Evolutionary conservation across 2,888 invertebrate genomes (phyloP).

Genomic region (Entomobrya proxima): DNA sequence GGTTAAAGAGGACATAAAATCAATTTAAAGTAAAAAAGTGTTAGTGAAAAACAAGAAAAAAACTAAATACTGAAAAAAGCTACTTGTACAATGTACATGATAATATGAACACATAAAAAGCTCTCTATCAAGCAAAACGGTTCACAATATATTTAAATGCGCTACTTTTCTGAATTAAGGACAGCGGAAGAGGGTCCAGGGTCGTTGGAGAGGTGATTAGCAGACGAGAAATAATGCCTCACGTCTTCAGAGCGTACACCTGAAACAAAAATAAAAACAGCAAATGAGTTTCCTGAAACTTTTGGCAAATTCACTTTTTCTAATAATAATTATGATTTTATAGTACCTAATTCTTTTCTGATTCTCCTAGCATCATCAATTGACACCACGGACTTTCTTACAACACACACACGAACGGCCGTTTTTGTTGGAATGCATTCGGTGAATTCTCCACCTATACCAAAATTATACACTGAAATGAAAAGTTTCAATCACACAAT

Average conservation of each 20-base stretch:
- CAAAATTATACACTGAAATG: not conserved
- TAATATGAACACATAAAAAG: not conserved
- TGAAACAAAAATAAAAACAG: not conserved
- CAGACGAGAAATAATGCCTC: slow-evolving; percentile 53
- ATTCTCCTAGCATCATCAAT: slow-evolving; percentile 68
- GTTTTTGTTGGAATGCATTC: slow-evolving; percentile 67
- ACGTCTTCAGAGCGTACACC: slow-evolving; percentile 65
- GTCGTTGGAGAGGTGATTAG: slow-evolving; percentile 25
- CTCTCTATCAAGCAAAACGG: not conserved
- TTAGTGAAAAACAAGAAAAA: too few species aligned
- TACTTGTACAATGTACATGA: not conserved
- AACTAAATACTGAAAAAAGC: too few species aligned
- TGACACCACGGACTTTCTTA: slow-evolving; percentile 61
- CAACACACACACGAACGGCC: slow-evolving; percentile 66
- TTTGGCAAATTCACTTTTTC: too few species aligned
- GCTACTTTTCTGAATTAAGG: slow-evolving; percentile 54
- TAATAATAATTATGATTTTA: too few species aligned
- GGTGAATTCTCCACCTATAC: slow-evolving; percentile 47
- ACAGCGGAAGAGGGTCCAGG: slow-evolving; percentile 42
- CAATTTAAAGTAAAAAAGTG: too few species aligned
- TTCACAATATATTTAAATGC: not conserved
- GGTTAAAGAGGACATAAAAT: too few species aligned
- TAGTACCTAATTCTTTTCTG: slow-evolving; percentile 64
- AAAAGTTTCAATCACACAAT: not conserved
- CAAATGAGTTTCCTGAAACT: not conserved